Conservation (phyloP, 2,113 vertebrate species). For the Asarcornis scutulata region DNA sequence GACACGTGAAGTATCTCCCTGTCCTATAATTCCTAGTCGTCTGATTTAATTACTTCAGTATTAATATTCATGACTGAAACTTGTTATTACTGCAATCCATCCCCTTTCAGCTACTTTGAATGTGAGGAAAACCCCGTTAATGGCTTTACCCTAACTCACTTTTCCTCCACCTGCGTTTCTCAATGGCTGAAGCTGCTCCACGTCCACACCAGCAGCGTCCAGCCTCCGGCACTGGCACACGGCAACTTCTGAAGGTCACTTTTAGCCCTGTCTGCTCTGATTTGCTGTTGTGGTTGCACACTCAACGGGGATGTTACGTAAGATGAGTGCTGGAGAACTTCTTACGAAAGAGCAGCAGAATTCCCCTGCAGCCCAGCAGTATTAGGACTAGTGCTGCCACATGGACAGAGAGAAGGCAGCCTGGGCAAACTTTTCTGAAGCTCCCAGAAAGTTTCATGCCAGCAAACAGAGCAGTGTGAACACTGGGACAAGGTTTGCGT, state of each 20-base stretch:
- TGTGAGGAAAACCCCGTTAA: not conserved
- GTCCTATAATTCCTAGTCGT: not conserved
- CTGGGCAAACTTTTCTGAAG: not conserved
- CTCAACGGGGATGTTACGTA: not conserved
- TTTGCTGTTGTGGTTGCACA: not conserved
- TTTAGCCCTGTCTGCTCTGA: constrained; percentile 19
- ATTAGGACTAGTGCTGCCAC: not conserved
- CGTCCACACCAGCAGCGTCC: accelerated
- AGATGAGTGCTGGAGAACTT: not conserved
- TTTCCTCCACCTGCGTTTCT: not conserved
- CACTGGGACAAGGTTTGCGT: not conserved
- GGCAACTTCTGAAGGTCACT: not conserved
- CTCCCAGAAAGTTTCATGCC: not conserved
- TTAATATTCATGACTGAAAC: constrained; percentile 32
- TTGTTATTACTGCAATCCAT: not conserved
- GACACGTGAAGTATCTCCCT: not conserved
- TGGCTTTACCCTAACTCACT: not conserved
- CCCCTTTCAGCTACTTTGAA: not conserved
- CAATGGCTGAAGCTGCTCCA: not conserved
- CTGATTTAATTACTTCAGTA: constrained; percentile 24
- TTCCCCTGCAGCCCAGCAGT: accelerated
- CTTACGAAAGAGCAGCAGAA: not conserved
- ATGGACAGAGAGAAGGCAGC: not conserved
- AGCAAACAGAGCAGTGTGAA: not conserved
- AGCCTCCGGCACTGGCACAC: not conserved